phyloP scores from a whole-genome alignment of 2,888 invertebrate species.

The Minunthozetes semirufus region DNA sequence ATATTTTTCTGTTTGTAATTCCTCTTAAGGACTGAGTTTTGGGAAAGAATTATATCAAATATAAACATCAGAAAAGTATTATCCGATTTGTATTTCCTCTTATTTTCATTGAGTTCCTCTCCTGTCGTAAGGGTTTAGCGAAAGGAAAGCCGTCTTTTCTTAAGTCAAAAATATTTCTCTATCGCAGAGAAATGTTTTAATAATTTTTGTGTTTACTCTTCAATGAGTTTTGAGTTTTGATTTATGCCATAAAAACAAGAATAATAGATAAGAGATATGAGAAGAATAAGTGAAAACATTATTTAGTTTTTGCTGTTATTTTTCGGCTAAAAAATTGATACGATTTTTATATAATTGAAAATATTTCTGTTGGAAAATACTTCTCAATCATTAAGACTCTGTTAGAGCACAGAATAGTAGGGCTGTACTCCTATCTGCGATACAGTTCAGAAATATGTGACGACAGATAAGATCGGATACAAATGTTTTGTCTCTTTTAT shows the following conservation, averaged over 20 bases:
- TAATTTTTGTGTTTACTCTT: not conserved
- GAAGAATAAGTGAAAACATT: not conserved
- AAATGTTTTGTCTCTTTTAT: not conserved
- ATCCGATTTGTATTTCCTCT: not conserved
- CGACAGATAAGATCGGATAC: conserved; percentile 2
- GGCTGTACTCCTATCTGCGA: not conserved
- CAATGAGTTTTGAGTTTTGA: conserved; percentile 1
- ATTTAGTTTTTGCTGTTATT: not conserved
- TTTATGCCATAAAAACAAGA: not conserved
- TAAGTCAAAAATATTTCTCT: not conserved
- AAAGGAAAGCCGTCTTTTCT: too few relatives aligned
- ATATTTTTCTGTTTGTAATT: not conserved
- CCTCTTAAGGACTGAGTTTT: not conserved
- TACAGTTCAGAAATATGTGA: not conserved
- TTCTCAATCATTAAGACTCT: not conserved
- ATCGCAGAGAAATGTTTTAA: not conserved
- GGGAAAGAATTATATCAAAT: not conserved
- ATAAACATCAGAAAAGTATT: not conserved
- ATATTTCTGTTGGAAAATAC: not conserved
- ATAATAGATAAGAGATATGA: not conserved
- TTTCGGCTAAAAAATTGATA: not conserved
- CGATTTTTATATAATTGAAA: conserved; percentile 6
- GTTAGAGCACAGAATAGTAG: not conserved
- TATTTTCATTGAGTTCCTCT: not conserved
- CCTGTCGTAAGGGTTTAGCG: too few relatives aligned